Conservation (phyloP, 2,113 vertebrate genomes). For the Neomonachus schauinslandi region DNA sequence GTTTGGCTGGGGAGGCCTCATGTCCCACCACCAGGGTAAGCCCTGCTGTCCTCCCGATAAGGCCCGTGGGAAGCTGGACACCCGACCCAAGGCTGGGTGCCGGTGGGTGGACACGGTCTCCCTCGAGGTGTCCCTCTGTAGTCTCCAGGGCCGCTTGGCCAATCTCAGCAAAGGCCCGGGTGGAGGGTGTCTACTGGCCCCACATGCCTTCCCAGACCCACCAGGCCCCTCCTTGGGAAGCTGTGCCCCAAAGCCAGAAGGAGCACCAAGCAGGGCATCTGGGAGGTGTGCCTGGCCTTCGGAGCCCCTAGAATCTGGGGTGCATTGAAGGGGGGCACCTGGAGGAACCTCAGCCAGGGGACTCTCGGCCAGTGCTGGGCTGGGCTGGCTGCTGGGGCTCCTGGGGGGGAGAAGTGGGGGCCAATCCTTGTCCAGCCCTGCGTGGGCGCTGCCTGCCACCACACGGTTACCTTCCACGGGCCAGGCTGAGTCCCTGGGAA, state of each 20-base stretch:
- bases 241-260: not conserved
- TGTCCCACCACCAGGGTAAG: not conserved
- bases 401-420: not conserved
- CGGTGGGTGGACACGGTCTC: not conserved
- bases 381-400: not conserved
- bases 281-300: not conserved
- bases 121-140: not conserved
- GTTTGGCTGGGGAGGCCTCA: accelerated
- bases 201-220: accelerated
- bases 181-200: not conserved
- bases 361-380: not conserved
- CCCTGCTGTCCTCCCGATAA: not conserved
- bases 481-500: accelerated
- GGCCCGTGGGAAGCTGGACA: not conserved
- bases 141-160: not conserved
- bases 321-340: not conserved
- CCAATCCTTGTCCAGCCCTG: not conserved
- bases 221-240: not conserved
- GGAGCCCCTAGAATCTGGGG: not conserved
- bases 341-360: not conserved
- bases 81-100: not conserved
- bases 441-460: not conserved
- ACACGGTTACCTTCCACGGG: not conserved
- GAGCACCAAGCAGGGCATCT: too few relatives aligned
- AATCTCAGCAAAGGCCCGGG: not conserved